A percentile compares a stretch with the other conserved stretches of the same genome.
Conservation (phyloP, 1,140 invertebrate genomes). For the Cecropterus lyciades region DNA sequence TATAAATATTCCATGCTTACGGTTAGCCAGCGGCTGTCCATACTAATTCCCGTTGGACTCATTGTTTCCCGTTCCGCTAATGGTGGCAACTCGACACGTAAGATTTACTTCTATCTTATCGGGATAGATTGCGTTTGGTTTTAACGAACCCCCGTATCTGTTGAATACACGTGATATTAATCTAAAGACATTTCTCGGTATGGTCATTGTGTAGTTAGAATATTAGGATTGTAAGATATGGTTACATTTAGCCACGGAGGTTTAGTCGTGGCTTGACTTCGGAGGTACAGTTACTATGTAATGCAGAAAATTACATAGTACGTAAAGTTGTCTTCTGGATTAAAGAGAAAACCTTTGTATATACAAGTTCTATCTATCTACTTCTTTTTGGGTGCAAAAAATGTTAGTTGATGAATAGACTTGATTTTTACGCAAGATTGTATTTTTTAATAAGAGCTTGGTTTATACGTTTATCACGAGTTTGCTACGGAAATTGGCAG, state of each 20-base stretch:
- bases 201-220: constrained; percentile 17
- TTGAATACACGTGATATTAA: constrained; percentile 32
- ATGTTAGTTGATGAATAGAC: too few relatives aligned
- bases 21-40: constrained; percentile 23
- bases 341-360: too few relatives aligned
- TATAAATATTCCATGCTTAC: constrained; percentile 22
- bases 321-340: too few relatives aligned
- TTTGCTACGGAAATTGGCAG: too few relatives aligned
- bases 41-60: constrained; percentile 41
- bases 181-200: constrained; percentile 23
- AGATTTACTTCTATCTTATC: constrained; percentile 60
- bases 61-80: constrained; percentile 52
- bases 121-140: constrained; percentile 52
- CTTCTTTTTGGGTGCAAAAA: too few relatives aligned
- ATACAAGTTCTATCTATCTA: too few relatives aligned
- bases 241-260: neutral
- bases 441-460: too few relatives aligned
- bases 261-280: too few relatives aligned
- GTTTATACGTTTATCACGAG: too few relatives aligned
- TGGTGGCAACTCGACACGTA: constrained; percentile 39
- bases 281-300: too few relatives aligned
- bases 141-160: constrained; percentile 45
- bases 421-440: too few relatives aligned
- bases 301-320: too few relatives aligned
- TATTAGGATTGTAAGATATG: neutral